Evolutionary conservation across 2,888 invertebrate species (phyloP).

Genomic region (Stenodera caucasica): DNA sequence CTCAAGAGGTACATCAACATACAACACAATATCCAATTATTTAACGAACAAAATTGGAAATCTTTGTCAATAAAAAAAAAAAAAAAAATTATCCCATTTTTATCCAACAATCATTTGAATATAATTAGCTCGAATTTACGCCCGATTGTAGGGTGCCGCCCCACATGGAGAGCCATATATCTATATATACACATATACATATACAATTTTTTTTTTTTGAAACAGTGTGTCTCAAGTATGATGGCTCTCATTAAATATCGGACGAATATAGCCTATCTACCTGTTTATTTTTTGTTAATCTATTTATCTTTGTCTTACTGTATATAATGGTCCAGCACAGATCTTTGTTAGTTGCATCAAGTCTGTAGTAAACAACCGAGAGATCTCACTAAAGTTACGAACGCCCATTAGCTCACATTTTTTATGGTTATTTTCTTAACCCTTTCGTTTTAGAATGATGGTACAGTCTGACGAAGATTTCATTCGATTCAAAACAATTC

Average conservation of each 20-base stretch:
- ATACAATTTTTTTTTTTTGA: not conserved
- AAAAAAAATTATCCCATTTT: too few relatives aligned
- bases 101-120: not conserved
- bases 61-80: too few relatives aligned
- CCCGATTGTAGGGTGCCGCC: not conserved
- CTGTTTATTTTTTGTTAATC: conserved; percentile 44
- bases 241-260: conserved; percentile 45
- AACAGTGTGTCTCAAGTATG: conserved; percentile 31
- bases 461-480: conserved; percentile 40
- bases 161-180: not conserved
- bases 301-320: conserved; percentile 24
- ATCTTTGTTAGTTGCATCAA: conserved; percentile 25
- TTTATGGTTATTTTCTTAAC: conserved; percentile 48
- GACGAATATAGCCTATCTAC: conserved; percentile 45
- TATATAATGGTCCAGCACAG: conserved; percentile 18
- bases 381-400: conserved; percentile 38
- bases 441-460: conserved; percentile 43
- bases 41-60: not conserved
- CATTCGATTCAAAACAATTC: conserved; percentile 23
- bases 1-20: conserved; percentile 35
- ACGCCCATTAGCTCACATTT: conserved; percentile 46
- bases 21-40: conserved; percentile 20
- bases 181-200: not conserved
- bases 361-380: conserved; percentile 42
- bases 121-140: not conserved